Percentiles rank a stretch among this genome's conserved stretches.
Conservation (phyloP, 1,140 invertebrate genomes). For the Habropoda laboriosa region DNA sequence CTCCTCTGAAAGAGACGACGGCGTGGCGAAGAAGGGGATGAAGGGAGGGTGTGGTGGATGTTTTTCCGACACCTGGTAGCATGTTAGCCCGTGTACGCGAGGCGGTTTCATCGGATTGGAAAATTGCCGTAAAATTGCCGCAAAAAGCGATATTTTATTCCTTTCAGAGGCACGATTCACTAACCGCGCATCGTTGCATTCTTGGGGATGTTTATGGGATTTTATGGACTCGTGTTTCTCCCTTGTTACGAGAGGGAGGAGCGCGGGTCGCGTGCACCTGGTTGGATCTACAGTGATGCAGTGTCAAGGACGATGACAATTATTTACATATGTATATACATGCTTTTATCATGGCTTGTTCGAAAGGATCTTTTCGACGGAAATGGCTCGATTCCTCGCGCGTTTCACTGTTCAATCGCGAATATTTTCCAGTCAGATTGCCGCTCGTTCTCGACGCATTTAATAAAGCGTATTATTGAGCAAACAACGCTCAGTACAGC, state of each 20-base stretch:
- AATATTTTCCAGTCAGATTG: not conserved
- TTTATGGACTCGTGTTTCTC: slow-evolving; percentile 73
- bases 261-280: slow-evolving; percentile 40
- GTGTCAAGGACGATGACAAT: slow-evolving; percentile 2
- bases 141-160: slow-evolving; percentile 80
- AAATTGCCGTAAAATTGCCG: slow-evolving; percentile 82
- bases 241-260: slow-evolving; percentile 9
- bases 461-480: slow-evolving; percentile 1
- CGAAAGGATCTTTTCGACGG: not conserved
- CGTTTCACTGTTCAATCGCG: not conserved
- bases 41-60: not conserved
- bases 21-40: slow-evolving; percentile 2
- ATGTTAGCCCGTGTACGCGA: slow-evolving; percentile 29
- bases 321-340: not conserved
- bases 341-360: not conserved
- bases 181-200: slow-evolving; percentile 45
- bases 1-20: not conserved
- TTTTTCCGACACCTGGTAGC: slow-evolving; percentile 54
- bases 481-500: not conserved
- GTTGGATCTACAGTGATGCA: slow-evolving; percentile 14
- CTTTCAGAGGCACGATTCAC: slow-evolving; percentile 64
- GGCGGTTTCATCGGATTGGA: slow-evolving; percentile 72
- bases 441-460: not conserved
- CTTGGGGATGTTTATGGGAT: slow-evolving; percentile 72
- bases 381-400: not conserved